Evolutionary conservation across 2,888 invertebrate species (phyloP), one percentile per base, ranked within the genome.

Genomic region (Neelides folsomi): DNA sequence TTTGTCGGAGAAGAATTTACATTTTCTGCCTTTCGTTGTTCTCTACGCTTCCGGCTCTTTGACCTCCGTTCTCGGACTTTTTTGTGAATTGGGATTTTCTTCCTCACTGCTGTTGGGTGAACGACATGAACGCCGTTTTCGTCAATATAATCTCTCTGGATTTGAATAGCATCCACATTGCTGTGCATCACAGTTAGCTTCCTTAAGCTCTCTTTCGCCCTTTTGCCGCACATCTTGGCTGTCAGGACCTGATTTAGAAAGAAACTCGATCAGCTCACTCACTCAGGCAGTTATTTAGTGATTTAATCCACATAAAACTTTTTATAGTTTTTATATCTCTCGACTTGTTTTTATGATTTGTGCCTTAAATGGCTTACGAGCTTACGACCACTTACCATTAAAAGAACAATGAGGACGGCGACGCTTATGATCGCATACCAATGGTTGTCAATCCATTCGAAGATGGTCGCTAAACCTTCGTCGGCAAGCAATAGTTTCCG

Each of bases 401-500:
- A 65, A 48, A 89, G 71, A 13, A 85, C 76, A 63, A 90, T 74
- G 19, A 83, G 83, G 12, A 80, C 79, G 34, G 83, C 75, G 56
- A 86, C 82, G 50, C 86, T 75, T 40, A 83, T 79, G 50, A 86
- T 86, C 1, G 86, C 85, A 69, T 92, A 93, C 93, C 93, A 93
- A 70, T 93, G 86, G 48, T 83, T 80, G 62, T 82, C 76, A 66
- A 92, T 77, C 89, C 89, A 90, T 67, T 80, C 79, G 69, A 83
- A 83, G 71, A 90, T 86, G 57, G 86, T 83, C 39, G 87, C 87
- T 56, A 92, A 81, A 67, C 87, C 88, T 71, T 90, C 87, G 69
- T 89, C 89, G 0, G 88, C 88, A 47, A 92, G 75, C 47, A 92
- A 73, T 46, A 92, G 75, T 70, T 87, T 86, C 48, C 89, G 78